Evolutionary conservation across 2,888 invertebrate genomes (phyloP).

Genomic region (Drosophila pseudotakahashii): DNA sequence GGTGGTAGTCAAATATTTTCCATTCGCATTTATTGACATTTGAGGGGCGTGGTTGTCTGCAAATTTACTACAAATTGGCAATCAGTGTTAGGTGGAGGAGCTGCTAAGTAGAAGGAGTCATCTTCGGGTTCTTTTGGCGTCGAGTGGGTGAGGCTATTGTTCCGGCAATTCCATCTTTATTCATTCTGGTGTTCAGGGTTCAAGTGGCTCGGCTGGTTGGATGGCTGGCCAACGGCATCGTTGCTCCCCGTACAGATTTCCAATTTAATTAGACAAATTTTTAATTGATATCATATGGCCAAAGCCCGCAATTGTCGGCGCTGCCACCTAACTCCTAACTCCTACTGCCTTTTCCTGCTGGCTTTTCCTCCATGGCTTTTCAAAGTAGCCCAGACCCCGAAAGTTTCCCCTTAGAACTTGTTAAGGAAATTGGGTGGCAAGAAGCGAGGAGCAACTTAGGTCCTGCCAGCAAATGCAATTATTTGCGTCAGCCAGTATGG

Average conservation of each 20-base stretch:
- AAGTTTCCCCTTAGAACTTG: conserved; percentile 46
- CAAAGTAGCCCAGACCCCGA: conserved; percentile 28
- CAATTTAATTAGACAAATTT: conserved; percentile 80
- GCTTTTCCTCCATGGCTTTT: conserved; percentile 2
- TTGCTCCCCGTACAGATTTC: conserved; percentile 67
- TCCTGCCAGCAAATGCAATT: conserved; percentile 43
- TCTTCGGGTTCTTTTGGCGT: conserved; percentile 66
- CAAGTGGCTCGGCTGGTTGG: conserved; percentile 53
- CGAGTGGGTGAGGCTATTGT: conserved; percentile 59
- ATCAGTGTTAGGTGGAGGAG: conserved; percentile 39
- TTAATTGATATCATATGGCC: conserved; percentile 80
- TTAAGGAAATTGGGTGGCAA: conserved; percentile 43
- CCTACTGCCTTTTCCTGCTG: not conserved
- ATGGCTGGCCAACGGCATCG: conserved; percentile 59
- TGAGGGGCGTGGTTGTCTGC: conserved; percentile 63
- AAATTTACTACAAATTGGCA: conserved; percentile 79
- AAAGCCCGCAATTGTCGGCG: conserved; percentile 55
- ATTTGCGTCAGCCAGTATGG: conserved; percentile 38
- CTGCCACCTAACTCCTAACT: not conserved
- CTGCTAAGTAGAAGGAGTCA: conserved; percentile 28
- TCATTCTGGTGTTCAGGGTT: conserved; percentile 49
- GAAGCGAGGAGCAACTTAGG: conserved; percentile 2
- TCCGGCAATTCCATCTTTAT: not conserved
- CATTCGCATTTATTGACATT: conserved; percentile 72
- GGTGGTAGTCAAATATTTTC: conserved; percentile 61